Conservation (phyloP, 2,888 invertebrate genomes). For the Adineta ricciae region DNA sequence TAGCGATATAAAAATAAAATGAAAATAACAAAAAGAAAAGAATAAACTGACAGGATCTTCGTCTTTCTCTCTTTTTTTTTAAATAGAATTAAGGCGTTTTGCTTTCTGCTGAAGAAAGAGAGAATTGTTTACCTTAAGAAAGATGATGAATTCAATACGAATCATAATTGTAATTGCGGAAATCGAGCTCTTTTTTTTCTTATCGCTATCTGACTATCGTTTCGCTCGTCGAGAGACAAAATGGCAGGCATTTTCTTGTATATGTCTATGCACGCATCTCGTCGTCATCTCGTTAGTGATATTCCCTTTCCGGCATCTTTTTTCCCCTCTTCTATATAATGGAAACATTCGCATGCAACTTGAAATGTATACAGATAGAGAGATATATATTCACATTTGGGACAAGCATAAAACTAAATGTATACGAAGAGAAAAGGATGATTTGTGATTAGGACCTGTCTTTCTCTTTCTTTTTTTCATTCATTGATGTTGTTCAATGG, state of each 20-base stretch:
- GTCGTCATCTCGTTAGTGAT: background rate
- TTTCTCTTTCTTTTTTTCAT: background rate
- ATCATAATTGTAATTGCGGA: conserved; percentile 15
- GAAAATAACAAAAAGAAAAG: background rate
- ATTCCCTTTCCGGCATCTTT: conserved; percentile 7
- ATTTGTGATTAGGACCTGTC: conserved; percentile 9
- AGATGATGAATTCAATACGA: background rate
- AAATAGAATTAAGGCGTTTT: background rate
- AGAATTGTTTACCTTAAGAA: background rate
- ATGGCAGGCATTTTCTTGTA: background rate
- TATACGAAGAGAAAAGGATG: background rate
- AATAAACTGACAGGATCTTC: too few species aligned
- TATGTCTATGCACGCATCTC: background rate
- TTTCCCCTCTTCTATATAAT: background rate
- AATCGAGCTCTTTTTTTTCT: background rate
- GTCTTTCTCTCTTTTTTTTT: too few species aligned
- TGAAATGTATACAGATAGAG: background rate
- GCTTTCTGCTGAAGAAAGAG: background rate
- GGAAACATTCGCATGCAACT: background rate
- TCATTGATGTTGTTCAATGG: background rate
- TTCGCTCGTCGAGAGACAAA: conserved; percentile 3
- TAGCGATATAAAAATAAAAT: background rate
- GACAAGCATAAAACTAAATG: background rate
- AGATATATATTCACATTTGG: background rate
- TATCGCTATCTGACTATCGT: conserved; percentile 9